Evolutionary conservation across 2,797 vertebrate species (phyloP), one percentile per base, ranked within the genome.

Genomic region (Chiroxiphia lanceolata): DNA sequence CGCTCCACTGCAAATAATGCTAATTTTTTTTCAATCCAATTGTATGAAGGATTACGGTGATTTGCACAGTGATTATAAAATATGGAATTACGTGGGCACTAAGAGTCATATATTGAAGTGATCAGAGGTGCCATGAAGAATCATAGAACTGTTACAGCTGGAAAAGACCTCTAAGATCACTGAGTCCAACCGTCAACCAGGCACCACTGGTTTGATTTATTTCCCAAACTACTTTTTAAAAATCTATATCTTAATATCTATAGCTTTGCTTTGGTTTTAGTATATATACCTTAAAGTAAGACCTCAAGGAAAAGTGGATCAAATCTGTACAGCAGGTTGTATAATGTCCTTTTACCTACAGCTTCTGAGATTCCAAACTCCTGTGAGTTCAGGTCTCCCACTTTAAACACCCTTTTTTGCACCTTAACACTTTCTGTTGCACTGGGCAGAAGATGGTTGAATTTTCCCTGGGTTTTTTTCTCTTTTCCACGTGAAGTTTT

Each of bases 401-500:
- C 31, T 54, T 65, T 16, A 27, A 76, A 23, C 34, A 10, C 15
- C 20, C 17, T 7, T 0, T 20, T 78, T 69, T 23, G 19, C 53
- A 84, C 16, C 40, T 25, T 13, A 42, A 22, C 17, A 0, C 4
- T 23, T 72, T 13, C 36, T 40, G 12, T 18, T 26, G 18, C 29
- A 7, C 33, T 1, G 10, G 13, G 10, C 36, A 50, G 48, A 60
- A 4, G 1, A 1, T 0, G 3, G 8, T 6, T 63, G 20, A 34
- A 3, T 83, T 80, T 69, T 15, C 9, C 65, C 22, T 1, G 0
- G 42, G 53, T 83, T 53, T 87, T 59, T 60, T 74, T 33, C 42
- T 75, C 56, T 93, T 54, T 38, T 21, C 40, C 83, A 15, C 0
- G 1, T 4, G 26, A 25, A 97, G 96, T 72, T 56, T 92, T 95